These are phyloP conservation scores for Danaus plexippus DNA, from an alignment of 1,140 invertebrate genomes.

Conservation along the genomic window DNA sequence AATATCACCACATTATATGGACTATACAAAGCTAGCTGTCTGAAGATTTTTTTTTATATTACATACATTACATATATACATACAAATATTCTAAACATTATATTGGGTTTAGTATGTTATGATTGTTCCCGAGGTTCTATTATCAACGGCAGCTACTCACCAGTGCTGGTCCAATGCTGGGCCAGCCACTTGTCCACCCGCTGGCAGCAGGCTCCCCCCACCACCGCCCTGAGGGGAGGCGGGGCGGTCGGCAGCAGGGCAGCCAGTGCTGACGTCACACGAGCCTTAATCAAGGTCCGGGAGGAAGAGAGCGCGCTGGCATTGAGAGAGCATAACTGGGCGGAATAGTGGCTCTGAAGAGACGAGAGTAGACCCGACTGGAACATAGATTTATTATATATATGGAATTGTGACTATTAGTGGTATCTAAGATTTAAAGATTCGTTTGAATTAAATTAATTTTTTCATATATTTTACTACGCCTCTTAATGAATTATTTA, in stretches of 20 bases:
- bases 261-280: constrained; percentile 18
- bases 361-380: constrained; percentile 20
- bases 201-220: constrained; percentile 21
- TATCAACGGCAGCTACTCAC: constrained; percentile 33
- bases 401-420: no score
- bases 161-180: constrained; percentile 36
- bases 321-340: constrained; percentile 21
- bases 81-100: no score
- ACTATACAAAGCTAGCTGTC: not conserved
- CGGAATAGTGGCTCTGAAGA: constrained; percentile 23
- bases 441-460: no score
- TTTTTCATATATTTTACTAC: no score
- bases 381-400: not conserved
- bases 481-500: no score
- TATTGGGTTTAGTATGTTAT: no score
- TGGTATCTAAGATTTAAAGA: no score
- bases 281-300: constrained; percentile 14
- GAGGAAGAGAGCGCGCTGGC: constrained; percentile 14
- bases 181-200: constrained; percentile 28
- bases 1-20: not conserved
- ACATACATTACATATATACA: no score
- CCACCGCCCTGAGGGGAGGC: constrained; percentile 25
- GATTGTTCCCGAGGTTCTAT: no score
- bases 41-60: no score
- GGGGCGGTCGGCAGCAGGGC: constrained; percentile 25